These are phyloP conservation scores for Drosophila persimilis DNA, from an alignment of 1,140 invertebrate genomes.

Conservation along the genomic window DNA sequence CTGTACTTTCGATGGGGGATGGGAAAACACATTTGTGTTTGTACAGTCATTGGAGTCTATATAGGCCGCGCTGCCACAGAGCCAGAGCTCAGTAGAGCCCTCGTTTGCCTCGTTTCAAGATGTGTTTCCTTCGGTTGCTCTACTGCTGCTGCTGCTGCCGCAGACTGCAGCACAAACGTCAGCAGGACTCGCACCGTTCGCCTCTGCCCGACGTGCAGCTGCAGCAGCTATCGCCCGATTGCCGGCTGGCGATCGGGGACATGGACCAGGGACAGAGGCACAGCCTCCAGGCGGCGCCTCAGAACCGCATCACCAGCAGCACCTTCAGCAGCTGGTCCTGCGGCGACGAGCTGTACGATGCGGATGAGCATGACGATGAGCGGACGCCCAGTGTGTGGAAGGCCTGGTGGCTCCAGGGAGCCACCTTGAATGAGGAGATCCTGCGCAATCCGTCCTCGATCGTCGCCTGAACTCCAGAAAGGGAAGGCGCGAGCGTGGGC, in stretches of 20 bases:
- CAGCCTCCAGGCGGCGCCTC: conserved; percentile 10
- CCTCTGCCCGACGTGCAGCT: no score
- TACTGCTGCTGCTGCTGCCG: no score
- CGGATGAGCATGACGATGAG: conserved; percentile 34
- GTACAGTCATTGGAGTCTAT: not conserved
- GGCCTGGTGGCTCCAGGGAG: conserved; percentile 39
- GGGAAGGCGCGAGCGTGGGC: no score
- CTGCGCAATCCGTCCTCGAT: not conserved
- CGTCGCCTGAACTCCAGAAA: not conserved
- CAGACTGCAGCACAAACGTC: no score
- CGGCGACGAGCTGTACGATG: conserved; percentile 45
- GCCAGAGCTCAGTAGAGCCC: no score
- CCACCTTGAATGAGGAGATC: conserved; percentile 8
- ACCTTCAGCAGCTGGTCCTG: conserved; percentile 28
- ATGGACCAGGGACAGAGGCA: not conserved
- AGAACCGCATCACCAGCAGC: conserved; percentile 7
- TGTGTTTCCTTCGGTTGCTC: no score
- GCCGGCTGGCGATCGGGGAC: no score
- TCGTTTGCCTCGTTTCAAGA: no score
- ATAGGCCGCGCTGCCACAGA: not conserved
- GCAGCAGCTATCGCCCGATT: no score
- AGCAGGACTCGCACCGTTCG: no score
- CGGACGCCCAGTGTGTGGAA: conserved; percentile 33
- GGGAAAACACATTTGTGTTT: not conserved
- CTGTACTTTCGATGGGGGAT: conserved; percentile 6